A percentile compares a stretch with the other conserved stretches of the same genome.
phyloP scores from a whole-genome alignment of 64 coral and sea anemone species.

The Acropora tenuis region DNA sequence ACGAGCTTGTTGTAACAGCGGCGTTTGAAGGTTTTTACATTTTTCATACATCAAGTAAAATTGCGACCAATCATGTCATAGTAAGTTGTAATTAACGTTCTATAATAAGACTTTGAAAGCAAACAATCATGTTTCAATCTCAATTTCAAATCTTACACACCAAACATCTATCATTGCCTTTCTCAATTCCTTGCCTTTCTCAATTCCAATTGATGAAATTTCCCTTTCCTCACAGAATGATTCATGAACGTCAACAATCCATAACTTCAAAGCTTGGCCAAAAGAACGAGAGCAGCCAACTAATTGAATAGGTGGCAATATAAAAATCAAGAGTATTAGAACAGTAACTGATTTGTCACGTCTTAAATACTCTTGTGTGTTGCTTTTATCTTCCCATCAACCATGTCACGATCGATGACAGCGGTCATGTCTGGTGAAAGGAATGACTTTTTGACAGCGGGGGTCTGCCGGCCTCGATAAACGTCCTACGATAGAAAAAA shows the following conservation, averaged over 20 bases:
- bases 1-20: too few relatives aligned
- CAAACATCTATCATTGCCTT: too few relatives aligned
- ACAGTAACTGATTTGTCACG: not conserved
- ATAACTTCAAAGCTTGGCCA: not conserved
- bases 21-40: too few relatives aligned
- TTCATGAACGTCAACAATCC: not conserved
- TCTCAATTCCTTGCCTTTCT: too few relatives aligned
- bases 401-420: conserved; percentile 38
- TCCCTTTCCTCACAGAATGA: too few relatives aligned
- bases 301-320: not conserved
- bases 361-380: conserved; percentile 53
- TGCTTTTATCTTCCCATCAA: not conserved
- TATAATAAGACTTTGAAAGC: too few relatives aligned
- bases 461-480: conserved; percentile 7
- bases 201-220: too few relatives aligned
- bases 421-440: conserved; percentile 65
- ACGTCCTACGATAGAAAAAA: conserved; percentile 18
- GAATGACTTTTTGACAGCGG: conserved; percentile 41
- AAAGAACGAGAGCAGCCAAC: not conserved
- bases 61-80: too few relatives aligned
- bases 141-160: too few relatives aligned
- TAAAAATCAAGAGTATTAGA: not conserved
- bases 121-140: too few relatives aligned
- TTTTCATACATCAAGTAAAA: too few relatives aligned
- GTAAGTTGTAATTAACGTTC: too few relatives aligned